Conservation (phyloP, 2,888 invertebrate genomes). For the Megamerina dolium region DNA sequence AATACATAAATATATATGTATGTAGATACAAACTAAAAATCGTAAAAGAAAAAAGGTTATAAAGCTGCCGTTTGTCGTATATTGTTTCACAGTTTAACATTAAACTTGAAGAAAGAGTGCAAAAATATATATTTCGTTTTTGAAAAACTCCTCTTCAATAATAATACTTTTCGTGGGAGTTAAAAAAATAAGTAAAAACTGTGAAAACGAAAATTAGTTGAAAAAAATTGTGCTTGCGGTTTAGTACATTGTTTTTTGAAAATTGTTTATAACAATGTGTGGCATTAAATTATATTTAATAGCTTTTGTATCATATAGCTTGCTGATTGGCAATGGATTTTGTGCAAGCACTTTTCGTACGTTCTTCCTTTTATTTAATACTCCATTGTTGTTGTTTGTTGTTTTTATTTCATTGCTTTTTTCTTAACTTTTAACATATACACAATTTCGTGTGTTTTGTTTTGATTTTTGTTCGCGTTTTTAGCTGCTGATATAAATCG, state of each 20-base stretch:
- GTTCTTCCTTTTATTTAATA: slow-evolving; percentile 16
- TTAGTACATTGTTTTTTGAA: no score
- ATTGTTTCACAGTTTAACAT: slow-evolving; percentile 43
- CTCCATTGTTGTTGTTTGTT: background rate
- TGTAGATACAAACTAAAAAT: no score
- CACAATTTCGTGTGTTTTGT: background rate
- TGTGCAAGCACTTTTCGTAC: no score
- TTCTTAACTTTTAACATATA: slow-evolving; percentile 1
- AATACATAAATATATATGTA: no score
- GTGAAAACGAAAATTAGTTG: background rate
- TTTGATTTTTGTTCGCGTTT: slow-evolving; percentile 15
- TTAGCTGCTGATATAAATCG: slow-evolving; percentile 41
- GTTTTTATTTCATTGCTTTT: slow-evolving; percentile 1
- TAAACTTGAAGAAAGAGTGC: slow-evolving; percentile 44
- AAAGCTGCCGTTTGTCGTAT: slow-evolving; percentile 39
- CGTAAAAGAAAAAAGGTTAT: slow-evolving; percentile 42
- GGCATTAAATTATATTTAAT: no score
- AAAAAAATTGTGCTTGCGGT: background rate
- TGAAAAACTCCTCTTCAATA: background rate
- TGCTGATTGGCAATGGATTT: no score
- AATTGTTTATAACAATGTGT: no score
- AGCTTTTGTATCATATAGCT: no score
- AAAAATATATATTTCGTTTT: slow-evolving; percentile 18
- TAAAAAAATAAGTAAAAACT: background rate
- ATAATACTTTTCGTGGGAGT: background rate